A percentile compares a stretch with the other conserved stretches of the same genome.
Conservation (phyloP, 2,888 invertebrate species). For the Gryllus longicercus region DNA sequence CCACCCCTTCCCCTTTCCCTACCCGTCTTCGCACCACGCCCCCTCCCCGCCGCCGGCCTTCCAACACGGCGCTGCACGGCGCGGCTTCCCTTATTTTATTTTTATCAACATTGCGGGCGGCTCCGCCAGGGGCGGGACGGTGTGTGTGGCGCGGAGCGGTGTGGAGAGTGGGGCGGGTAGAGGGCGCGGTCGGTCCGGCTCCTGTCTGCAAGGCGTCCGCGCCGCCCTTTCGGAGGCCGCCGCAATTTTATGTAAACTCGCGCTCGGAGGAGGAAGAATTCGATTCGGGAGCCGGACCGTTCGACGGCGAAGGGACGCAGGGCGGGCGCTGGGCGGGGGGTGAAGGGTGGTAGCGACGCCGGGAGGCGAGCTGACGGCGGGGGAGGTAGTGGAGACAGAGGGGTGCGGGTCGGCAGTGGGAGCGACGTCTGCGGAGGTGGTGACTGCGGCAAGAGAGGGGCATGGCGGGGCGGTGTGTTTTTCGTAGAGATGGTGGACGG, state of each 20-base stretch:
- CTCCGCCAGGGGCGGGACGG: neutral
- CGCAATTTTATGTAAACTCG: slow-evolving; percentile 35
- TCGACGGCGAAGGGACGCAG: slow-evolving; percentile 10
- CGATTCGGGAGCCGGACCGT: slow-evolving; percentile 32
- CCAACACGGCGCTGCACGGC: neutral
- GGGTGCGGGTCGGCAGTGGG: neutral
- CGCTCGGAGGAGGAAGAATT: slow-evolving; percentile 33
- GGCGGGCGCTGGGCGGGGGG: slow-evolving; percentile 11
- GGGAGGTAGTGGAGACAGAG: neutral
- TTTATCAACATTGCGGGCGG: slow-evolving; percentile 8
- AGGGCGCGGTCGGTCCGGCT: neutral
- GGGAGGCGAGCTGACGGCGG: neutral
- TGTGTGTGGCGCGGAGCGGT: too few species aligned
- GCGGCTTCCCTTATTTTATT: slow-evolving; percentile 12
- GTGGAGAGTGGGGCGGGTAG: neutral
- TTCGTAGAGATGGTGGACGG: too few species aligned
- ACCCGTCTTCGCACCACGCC: neutral
- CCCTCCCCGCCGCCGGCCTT: neutral
- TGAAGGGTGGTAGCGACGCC: neutral
- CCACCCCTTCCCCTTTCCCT: neutral
- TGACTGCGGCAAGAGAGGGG: neutral
- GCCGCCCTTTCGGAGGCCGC: slow-evolving; percentile 2
- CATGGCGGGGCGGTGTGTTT: neutral
- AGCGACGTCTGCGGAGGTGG: neutral
- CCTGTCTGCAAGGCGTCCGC: neutral